Conservation (phyloP, 2,113 vertebrate genomes). For the Sarotherodon lohbergeri region DNA sequence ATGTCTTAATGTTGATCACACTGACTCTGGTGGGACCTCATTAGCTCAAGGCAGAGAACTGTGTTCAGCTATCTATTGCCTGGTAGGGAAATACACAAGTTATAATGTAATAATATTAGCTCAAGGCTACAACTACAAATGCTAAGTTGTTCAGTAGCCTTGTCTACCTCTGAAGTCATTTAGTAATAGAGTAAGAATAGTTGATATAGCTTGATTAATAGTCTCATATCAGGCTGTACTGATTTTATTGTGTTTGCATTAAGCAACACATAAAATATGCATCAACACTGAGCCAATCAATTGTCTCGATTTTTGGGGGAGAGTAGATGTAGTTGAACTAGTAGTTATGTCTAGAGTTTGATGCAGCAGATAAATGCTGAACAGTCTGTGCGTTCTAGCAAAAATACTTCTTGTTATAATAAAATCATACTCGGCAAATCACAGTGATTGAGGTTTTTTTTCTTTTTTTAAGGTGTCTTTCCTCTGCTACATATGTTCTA, state of each 20-base stretch:
- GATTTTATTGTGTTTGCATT: background rate
- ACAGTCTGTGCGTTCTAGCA: background rate
- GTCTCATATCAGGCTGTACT: background rate
- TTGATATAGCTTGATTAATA: background rate
- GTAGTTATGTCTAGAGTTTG: background rate
- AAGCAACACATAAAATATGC: background rate
- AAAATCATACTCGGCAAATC: background rate
- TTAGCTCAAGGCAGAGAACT: slow-evolving; percentile 53
- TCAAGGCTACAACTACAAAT: slow-evolving; percentile 13
- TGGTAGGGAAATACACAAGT: slow-evolving; percentile 31
- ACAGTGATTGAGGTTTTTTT: background rate
- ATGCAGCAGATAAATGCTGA: background rate
- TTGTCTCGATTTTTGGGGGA: background rate
- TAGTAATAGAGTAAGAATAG: background rate
- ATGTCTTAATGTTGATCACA: slow-evolving; percentile 59
- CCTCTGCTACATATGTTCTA: background rate
- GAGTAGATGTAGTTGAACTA: background rate
- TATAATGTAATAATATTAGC: slow-evolving; percentile 15
- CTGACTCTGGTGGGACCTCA: slow-evolving; percentile 64
- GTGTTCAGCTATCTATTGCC: slow-evolving; percentile 33
- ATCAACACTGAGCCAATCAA: background rate
- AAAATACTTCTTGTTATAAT: background rate
- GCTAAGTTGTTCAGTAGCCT: background rate
- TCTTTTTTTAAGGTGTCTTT: background rate
- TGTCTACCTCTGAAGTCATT: background rate